Conservation (phyloP, 2,888 invertebrate genomes). For the Synergus japonicus region DNA sequence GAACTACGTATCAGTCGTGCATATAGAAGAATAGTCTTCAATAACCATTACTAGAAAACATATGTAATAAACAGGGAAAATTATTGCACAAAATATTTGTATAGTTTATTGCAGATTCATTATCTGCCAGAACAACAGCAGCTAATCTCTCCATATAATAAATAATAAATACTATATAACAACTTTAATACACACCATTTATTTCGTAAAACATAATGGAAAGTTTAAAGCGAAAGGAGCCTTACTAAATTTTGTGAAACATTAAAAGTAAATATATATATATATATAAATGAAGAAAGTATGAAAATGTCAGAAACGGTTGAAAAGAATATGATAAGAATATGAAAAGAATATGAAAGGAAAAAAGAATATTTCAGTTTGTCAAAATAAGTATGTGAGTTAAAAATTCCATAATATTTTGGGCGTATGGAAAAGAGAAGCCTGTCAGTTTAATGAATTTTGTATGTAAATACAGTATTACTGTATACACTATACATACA, state of each 20-base stretch:
- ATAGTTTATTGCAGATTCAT: neutral
- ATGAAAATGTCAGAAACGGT: neutral
- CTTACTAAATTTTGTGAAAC: no score
- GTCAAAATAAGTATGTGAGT: neutral
- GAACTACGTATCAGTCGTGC: neutral
- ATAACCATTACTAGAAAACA: neutral
- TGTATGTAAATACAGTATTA: neutral
- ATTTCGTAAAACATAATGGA: neutral
- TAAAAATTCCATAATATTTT: neutral
- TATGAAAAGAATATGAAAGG: neutral
- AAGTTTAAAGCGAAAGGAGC: no score
- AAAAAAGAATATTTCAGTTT: neutral
- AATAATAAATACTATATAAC: neutral
- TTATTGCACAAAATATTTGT: neutral
- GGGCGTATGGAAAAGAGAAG: neutral
- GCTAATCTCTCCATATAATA: neutral
- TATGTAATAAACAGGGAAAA: neutral
- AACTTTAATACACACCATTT: neutral
- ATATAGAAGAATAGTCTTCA: neutral
- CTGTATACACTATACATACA: neutral
- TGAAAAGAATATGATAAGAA: neutral
- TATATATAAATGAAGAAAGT: no score
- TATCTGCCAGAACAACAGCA: neutral
- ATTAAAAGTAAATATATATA: no score
- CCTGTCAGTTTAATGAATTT: neutral